A percentile compares a stretch with the other conserved stretches of the same genome.
Evolutionary conservation across 2,797 vertebrate genomes (phyloP).

Genomic region (Clarias laeviceps): DNA sequence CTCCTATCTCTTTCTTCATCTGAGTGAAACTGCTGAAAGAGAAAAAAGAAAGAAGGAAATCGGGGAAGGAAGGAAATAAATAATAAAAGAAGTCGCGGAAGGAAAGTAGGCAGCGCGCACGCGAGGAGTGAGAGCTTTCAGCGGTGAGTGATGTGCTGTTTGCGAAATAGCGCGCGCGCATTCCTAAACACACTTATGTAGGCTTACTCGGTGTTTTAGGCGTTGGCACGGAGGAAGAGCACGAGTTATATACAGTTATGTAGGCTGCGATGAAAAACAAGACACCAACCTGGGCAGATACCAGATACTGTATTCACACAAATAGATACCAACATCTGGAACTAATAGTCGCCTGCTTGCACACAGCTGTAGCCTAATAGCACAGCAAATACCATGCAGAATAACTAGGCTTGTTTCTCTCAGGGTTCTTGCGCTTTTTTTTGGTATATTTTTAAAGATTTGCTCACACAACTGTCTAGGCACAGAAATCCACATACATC

Average conservation of each 20-base stretch:
- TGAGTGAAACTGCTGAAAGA: neutral
- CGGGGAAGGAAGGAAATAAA: neutral
- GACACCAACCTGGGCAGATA: neutral
- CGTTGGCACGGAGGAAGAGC: neutral
- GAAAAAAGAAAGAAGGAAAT: neutral
- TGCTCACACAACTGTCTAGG: neutral
- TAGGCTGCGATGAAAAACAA: neutral
- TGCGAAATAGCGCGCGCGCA: neutral
- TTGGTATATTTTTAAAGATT: neutral
- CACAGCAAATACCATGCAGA: neutral
- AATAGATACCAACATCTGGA: neutral
- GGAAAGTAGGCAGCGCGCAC: conserved; percentile 31
- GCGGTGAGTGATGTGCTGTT: conserved; percentile 41
- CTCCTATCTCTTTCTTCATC: neutral
- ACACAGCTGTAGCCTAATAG: conserved; percentile 8
- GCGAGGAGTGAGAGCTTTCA: conserved; percentile 21
- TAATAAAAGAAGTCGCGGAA: conserved; percentile 12
- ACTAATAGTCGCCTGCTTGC: neutral
- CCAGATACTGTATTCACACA: too few species aligned
- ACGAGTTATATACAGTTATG: neutral
- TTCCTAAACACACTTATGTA: neutral
- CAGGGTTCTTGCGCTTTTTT: neutral
- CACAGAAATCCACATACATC: neutral
- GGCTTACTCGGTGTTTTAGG: neutral
- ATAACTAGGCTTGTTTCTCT: neutral